Conservation (phyloP, 2,888 invertebrate genomes). For the Eutolmus rufibarbis region DNA sequence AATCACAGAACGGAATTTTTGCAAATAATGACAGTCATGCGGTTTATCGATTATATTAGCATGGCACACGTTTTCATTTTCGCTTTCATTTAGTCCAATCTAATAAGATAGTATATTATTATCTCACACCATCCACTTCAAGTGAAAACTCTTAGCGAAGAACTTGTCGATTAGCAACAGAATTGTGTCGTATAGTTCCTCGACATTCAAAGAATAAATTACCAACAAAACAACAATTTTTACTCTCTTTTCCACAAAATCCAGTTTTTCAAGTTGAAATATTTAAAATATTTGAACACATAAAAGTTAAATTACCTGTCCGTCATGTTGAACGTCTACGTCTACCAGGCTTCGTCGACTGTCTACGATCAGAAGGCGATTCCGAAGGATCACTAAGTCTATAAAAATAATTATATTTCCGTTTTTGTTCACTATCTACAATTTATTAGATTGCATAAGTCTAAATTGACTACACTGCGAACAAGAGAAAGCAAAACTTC, state of each 20-base stretch:
- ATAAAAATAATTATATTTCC: neutral
- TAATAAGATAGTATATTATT: neutral
- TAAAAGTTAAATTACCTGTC: slow-evolving; percentile 18
- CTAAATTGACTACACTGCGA: neutral
- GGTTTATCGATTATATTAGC: neutral
- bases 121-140: neutral
- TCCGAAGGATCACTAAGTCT: neutral
- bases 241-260: neutral
- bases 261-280: neutral
- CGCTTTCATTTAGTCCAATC: neutral
- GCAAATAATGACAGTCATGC: neutral
- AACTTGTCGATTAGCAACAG: neutral
- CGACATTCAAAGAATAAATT: neutral
- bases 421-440: neutral
- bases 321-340: neutral
- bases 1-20: neutral
- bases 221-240: neutral
- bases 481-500: neutral
- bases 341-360: neutral
- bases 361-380: neutral
- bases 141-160: neutral
- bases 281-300: neutral
- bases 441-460: neutral
- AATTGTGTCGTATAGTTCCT: neutral
- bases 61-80: neutral